Percentiles rank a stretch among this genome's conserved stretches.
Evolutionary conservation across 2,797 vertebrate species (phyloP).

Genomic region (Carcharodon carcharias): DNA sequence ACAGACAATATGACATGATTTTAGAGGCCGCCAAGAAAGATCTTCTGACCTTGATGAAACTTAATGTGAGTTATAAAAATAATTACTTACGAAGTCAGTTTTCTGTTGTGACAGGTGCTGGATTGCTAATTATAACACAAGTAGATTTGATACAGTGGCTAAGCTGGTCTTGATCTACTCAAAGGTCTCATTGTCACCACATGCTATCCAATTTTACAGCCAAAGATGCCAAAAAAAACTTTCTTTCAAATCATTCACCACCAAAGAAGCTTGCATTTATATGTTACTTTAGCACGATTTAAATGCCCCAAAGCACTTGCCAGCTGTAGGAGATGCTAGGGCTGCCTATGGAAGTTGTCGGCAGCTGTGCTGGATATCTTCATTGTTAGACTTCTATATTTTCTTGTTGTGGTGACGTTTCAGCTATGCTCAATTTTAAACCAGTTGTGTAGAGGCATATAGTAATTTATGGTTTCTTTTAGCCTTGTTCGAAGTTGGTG

Average conservation of each 20-base stretch:
- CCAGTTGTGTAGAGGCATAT: background rate
- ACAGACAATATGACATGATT: slow-evolving; percentile 55
- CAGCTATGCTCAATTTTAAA: background rate
- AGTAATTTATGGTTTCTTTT: background rate
- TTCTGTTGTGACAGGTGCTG: no score
- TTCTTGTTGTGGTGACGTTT: background rate
- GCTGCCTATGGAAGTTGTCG: background rate
- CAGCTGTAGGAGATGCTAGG: background rate
- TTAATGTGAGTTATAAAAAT: slow-evolving; percentile 63
- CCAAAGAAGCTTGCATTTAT: background rate
- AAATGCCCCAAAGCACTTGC: background rate
- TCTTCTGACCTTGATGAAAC: slow-evolving; percentile 74
- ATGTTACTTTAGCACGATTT: background rate
- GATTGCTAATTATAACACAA: background rate
- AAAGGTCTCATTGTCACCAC: no score
- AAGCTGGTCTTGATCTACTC: background rate
- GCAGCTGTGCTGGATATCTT: background rate
- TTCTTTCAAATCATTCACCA: background rate
- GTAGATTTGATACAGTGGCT: background rate
- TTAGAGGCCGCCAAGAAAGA: slow-evolving; percentile 84
- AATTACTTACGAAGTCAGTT: background rate
- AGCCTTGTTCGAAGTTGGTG: background rate
- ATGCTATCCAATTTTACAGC: background rate
- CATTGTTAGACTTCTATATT: background rate
- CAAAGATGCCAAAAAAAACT: background rate